phyloP scores from a whole-genome alignment of 2,797 vertebrate genomes.

The Galagoides demidoff region DNA sequence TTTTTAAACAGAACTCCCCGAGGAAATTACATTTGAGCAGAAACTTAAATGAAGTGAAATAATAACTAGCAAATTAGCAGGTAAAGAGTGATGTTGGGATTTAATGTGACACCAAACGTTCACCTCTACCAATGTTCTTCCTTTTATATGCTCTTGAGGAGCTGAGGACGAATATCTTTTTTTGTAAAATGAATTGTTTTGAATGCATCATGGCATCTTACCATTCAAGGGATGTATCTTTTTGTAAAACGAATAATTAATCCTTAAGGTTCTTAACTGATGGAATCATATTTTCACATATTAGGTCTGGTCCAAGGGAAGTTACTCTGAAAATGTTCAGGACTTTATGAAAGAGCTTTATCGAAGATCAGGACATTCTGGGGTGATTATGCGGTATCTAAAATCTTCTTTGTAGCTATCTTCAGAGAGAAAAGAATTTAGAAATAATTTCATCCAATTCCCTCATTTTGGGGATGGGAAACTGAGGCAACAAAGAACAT shows the following conservation, averaged over 20 bases:
- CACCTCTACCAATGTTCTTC: constrained; percentile 43
- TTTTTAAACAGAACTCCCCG: constrained; percentile 45
- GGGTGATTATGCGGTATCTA: not conserved
- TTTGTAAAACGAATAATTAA: constrained; percentile 45
- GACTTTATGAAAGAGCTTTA: not conserved
- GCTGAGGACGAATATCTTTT: not conserved
- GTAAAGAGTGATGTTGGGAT: constrained; percentile 26
- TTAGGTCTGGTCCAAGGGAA: constrained; percentile 5
- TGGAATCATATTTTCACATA: constrained; percentile 44
- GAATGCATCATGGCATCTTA: constrained; percentile 22
- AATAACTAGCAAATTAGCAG: constrained; percentile 53
- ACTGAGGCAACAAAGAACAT: constrained; percentile 4
- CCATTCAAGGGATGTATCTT: not conserved
- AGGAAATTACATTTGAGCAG: constrained; percentile 52
- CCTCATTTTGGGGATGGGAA: constrained; percentile 15
- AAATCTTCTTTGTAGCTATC: not conserved
- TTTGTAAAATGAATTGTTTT: constrained; percentile 33
- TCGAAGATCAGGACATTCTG: not conserved
- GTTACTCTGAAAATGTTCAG: constrained; percentile 25
- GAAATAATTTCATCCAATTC: constrained; percentile 20
- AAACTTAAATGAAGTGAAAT: constrained; percentile 63
- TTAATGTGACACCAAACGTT: constrained; percentile 54
- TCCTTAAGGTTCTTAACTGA: constrained; percentile 17
- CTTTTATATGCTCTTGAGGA: constrained; percentile 11
- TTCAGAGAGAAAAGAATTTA: not conserved